Conservation (phyloP, 2,888 invertebrate genomes). For the Spialia ferax region DNA sequence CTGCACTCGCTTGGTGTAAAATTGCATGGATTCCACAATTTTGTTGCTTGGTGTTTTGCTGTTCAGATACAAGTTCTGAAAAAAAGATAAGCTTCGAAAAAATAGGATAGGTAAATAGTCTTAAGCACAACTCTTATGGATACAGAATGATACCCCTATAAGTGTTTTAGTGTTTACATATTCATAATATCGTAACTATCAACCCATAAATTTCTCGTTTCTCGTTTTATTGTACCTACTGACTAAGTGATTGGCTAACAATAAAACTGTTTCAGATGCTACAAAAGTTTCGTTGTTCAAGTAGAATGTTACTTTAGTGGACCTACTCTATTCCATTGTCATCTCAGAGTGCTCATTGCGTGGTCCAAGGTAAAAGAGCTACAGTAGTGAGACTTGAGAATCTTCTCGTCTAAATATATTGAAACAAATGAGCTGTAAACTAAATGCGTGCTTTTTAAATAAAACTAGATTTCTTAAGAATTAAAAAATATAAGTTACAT, state of each 20-base stretch:
- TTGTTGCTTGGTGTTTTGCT: constrained; percentile 43
- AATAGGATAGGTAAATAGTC: not conserved
- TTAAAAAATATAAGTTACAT: too few relatives aligned
- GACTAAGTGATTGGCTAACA: constrained; percentile 53
- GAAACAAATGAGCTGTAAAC: too few relatives aligned
- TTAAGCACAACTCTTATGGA: too few relatives aligned
- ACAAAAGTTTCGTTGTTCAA: constrained; percentile 68
- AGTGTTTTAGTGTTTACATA: too few relatives aligned
- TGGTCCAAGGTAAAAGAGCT: not conserved
- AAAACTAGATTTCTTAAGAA: too few relatives aligned
- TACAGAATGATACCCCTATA: too few relatives aligned
- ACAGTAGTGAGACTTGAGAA: too few relatives aligned
- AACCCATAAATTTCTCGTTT: constrained; percentile 1
- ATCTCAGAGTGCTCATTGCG: not conserved
- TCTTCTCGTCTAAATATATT: not conserved
- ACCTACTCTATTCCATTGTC: constrained; percentile 50
- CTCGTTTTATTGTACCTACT: constrained; percentile 18
- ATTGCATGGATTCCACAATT: constrained; percentile 48
- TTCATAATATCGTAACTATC: not conserved
- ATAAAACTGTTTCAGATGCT: constrained; percentile 52
- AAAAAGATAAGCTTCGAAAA: not conserved
- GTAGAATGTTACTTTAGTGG: constrained; percentile 73
- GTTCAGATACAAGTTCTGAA: constrained; percentile 1
- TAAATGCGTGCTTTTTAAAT: too few relatives aligned
- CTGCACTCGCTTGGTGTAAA: constrained; percentile 62